Evolutionary conservation across 2,797 vertebrate species (phyloP), one percentile per base, ranked within the genome.

Genomic region (Chelon labrosus): DNA sequence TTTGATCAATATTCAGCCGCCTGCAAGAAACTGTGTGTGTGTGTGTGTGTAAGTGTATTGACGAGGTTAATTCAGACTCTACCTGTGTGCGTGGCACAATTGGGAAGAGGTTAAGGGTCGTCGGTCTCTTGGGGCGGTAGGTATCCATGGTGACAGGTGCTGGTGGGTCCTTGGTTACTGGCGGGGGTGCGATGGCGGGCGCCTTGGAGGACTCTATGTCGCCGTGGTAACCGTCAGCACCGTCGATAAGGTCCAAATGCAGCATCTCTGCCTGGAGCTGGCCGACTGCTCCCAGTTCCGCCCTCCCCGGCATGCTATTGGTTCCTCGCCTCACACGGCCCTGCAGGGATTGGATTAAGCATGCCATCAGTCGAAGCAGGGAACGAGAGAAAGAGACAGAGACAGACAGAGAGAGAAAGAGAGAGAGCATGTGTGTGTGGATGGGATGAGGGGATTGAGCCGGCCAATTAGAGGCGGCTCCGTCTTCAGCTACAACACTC

Each of bases 61-160:
- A 17, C 44, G 4, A 56, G 65, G 53, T 59, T 49, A 51, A 70
- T 53, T n/a, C 38, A 51, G 35, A 31, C 47, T 72, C 80, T 90
- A 98, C 97, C 97, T 98, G 97, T 90, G 97, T 96, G 72, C 97
- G 96, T 60, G 97, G 97, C 90, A 97, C 96, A 88, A 97, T 96
- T 46, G 97, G 96, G 91, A 98, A 97, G 82, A 98, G 96, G 95
- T 98, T 97, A 87, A 98, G 96, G 35, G 97, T 98, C 70, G 97
- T 98, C 77, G 97, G 97, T 90, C 97, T 92, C 92, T 98, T 98
- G 79, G 97, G 97, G 41, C 96, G 90, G 91, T 97, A 97, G 42
- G 96, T 96, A 80, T 97, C 96, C 90, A 96, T 96, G 86, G 95
- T 95, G 52, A 89, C 93, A 56, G 94, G 91, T 70, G 86, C 85